These are phyloP conservation scores for Rhea americana DNA, from an alignment of 2,113 vertebrate species.

Conservation along the genomic window DNA sequence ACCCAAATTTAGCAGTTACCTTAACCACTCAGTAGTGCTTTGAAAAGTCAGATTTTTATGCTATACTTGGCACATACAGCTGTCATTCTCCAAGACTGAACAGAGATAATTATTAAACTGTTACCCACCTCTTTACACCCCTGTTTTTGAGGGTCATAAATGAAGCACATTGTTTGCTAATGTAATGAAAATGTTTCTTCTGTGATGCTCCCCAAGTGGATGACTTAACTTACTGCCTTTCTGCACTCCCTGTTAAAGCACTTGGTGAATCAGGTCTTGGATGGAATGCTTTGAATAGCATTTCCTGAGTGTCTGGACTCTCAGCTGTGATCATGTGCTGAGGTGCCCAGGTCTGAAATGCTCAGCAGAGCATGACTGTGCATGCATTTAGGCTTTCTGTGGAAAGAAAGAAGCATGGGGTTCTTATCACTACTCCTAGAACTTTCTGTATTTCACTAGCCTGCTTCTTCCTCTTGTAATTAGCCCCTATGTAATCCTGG, in stretches of 20 bases:
- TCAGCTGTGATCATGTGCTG: neutral
- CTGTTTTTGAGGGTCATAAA: neutral
- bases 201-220: neutral
- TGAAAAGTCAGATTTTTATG: neutral
- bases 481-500: neutral
- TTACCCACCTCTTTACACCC: neutral
- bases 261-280: rapidly evolving
- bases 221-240: neutral
- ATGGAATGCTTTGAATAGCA: neutral
- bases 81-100: neutral
- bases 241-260: neutral
- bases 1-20: neutral
- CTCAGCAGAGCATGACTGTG: rapidly evolving
- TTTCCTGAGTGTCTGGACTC: neutral
- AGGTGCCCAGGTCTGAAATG: neutral
- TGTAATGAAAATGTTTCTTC: neutral
- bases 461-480: neutral
- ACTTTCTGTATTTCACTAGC: neutral
- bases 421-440: neutral
- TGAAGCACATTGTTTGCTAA: neutral
- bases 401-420: neutral
- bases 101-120: neutral
- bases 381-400: neutral
- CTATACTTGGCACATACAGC: neutral
- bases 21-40: neutral